phyloP scores from a whole-genome alignment of 2,113 vertebrate genomes.

The Macquaria ambigua region DNA sequence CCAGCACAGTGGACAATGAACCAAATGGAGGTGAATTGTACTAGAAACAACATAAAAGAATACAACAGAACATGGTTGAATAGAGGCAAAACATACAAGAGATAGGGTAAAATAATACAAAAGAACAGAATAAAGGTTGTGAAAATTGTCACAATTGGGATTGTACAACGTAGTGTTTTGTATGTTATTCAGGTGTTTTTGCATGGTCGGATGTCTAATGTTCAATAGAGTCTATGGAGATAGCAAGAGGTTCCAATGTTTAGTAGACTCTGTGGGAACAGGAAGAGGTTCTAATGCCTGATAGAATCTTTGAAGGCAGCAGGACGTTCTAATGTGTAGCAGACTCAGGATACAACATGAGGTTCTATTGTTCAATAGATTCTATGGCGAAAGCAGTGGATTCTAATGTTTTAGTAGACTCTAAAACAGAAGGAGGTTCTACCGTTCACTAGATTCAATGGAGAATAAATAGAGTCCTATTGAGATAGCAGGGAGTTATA shows the following conservation, averaged over 20 bases:
- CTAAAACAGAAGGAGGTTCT: not conserved
- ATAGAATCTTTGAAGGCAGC: not conserved
- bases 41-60: not conserved
- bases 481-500: not conserved
- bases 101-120: not conserved
- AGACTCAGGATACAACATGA: not conserved
- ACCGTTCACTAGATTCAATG: not conserved
- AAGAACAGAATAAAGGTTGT: not conserved
- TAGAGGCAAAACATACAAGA: not conserved
- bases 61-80: not conserved
- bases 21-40: not conserved
- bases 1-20: not conserved
- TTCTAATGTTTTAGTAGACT: not conserved
- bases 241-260: not conserved
- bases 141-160: not conserved
- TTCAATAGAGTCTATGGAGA: too few relatives aligned
- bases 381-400: not conserved
- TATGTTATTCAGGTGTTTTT: not conserved
- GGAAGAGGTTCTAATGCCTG: too few relatives aligned
- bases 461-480: not conserved
- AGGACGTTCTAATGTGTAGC: not conserved
- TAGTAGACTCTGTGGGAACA: not conserved
- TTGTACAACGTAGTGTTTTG: not conserved
- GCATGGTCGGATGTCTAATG: not conserved
- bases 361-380: not conserved